Evolutionary conservation across 2,113 vertebrate species (phyloP).

Genomic region (Leptocoma aspasia): DNA sequence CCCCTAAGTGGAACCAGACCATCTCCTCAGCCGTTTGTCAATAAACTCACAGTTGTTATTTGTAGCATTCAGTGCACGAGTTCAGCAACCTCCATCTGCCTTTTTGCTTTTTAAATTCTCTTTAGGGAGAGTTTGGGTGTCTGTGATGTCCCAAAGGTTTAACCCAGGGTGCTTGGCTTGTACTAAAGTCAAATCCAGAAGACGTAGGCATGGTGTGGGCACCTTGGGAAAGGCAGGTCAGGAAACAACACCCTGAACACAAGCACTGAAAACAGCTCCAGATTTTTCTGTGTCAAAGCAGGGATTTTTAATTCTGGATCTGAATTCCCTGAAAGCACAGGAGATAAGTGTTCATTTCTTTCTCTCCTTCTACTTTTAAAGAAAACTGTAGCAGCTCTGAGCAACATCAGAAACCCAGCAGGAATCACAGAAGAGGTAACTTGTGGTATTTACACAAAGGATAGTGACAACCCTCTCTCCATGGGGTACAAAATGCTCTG

Average conservation of each 20-base stretch:
- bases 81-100: background rate
- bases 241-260: background rate
- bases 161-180: background rate
- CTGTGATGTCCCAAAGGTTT: background rate
- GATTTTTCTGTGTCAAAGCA: background rate
- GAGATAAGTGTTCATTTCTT: background rate
- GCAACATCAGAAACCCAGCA: background rate
- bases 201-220: background rate
- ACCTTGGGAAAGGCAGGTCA: background rate
- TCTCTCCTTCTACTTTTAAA: background rate
- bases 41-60: background rate
- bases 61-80: background rate
- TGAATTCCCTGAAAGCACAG: background rate
- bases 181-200: background rate
- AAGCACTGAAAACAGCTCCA: background rate
- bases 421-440: background rate
- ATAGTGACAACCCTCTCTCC: background rate
- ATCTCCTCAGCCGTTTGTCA: background rate
- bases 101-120: background rate
- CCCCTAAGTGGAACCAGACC: slow-evolving; percentile 5
- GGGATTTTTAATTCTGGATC: background rate
- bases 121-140: background rate
- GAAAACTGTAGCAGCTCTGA: background rate
- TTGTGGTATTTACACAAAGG: background rate
- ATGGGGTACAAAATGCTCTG: background rate